Percentiles rank a stretch among this genome's conserved stretches.
Evolutionary conservation across 2,888 invertebrate species (phyloP).

Genomic region (Saturnia pavonia): DNA sequence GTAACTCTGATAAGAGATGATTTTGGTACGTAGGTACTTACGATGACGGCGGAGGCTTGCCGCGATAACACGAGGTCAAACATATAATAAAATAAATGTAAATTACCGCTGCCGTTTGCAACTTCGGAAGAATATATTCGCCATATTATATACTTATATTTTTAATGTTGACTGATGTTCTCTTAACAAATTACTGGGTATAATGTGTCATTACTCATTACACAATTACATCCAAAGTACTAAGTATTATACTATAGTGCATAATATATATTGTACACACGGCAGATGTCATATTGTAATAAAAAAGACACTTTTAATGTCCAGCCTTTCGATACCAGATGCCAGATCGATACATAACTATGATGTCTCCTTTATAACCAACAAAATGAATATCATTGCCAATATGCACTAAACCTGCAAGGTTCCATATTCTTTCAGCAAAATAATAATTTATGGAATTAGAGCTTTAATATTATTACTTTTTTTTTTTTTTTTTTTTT

Average conservation of each 20-base stretch:
- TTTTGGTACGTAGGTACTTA: slow-evolving; percentile 37
- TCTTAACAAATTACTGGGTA: not conserved
- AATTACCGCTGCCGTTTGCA: slow-evolving; percentile 6
- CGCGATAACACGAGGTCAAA: slow-evolving; percentile 74
- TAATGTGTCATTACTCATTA: not conserved
- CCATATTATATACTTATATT: not conserved
- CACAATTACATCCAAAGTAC: not conserved
- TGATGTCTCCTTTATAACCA: not conserved
- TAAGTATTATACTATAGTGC: not conserved
- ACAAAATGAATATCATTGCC: not conserved
- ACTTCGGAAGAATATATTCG: not conserved
- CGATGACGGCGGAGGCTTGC: slow-evolving; percentile 68
- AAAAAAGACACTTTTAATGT: not conserved
- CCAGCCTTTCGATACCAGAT: too few relatives aligned
- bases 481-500: too few relatives aligned
- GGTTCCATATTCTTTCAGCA: not conserved
- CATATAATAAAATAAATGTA: slow-evolving; percentile 54
- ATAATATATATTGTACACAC: not conserved
- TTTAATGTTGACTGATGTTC: not conserved
- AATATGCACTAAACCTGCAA: not conserved
- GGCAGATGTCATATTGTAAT: not conserved
- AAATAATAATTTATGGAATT: not conserved
- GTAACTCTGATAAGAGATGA: slow-evolving; percentile 53
- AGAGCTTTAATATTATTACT: not conserved
- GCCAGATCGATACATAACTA: too few relatives aligned